These are phyloP conservation scores for Aricia artaxerxes DNA, from an alignment of 2,888 invertebrate species.

Conservation along the genomic window DNA sequence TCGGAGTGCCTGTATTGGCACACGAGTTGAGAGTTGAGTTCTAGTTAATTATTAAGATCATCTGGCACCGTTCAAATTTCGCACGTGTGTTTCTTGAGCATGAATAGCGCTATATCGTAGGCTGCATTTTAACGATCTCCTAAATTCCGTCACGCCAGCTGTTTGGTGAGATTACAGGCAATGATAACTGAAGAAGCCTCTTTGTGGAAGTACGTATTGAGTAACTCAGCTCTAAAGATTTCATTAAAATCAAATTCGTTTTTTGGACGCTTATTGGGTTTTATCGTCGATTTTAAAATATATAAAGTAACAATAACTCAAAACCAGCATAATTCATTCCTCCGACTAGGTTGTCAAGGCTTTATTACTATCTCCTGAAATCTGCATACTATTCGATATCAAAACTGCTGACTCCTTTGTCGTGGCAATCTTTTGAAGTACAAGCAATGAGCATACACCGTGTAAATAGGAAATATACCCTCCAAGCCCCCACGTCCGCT, in stretches of 20 bases:
- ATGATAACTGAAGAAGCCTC: neutral
- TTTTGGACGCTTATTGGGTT: neutral
- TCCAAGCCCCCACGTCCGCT: constrained; percentile 9
- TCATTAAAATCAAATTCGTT: no score
- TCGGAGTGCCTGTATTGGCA: constrained; percentile 28
- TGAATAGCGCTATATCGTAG: neutral
- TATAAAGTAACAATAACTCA: no score
- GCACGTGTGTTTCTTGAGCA: neutral
- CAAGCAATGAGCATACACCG: neutral
- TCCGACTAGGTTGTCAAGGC: no score
- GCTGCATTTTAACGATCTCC: neutral
- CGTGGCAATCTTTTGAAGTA: neutral
- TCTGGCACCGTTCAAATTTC: neutral
- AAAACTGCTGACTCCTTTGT: neutral
- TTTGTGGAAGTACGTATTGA: neutral
- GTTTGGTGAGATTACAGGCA: neutral
- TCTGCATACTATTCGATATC: neutral
- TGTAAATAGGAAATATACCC: constrained; percentile 18
- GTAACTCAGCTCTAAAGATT: no score
- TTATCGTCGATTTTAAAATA: no score
- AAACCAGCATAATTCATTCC: no score
- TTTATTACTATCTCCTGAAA: no score
- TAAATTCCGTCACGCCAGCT: neutral
- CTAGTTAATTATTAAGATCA: neutral
- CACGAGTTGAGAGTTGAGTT: constrained; percentile 15